These are phyloP conservation scores for Yponomeuta sedellus DNA, from an alignment of 2,888 invertebrate genomes.

Conservation along the genomic window DNA sequence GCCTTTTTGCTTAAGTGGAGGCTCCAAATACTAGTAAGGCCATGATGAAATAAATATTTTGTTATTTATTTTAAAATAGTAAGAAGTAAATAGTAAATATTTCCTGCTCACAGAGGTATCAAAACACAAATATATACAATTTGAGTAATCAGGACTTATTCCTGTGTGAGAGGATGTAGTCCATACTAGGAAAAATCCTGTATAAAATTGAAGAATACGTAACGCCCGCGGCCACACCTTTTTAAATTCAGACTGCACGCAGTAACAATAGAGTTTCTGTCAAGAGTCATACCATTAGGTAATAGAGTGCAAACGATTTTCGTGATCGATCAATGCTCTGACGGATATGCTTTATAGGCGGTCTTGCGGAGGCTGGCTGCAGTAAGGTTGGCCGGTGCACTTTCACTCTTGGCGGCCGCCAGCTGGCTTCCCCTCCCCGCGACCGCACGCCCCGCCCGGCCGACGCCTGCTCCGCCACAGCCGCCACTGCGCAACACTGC, in stretches of 20 bases:
- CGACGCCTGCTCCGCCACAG: conserved; percentile 27
- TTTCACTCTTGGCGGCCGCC: conserved; percentile 73
- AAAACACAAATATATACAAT: too few species aligned
- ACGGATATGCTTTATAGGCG: conserved; percentile 1
- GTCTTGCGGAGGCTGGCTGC: conserved; percentile 6
- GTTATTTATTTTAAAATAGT: too few species aligned
- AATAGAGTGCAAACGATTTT: neutral
- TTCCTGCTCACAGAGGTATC: too few species aligned
- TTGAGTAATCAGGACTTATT: too few species aligned
- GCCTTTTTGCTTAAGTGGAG: too few species aligned
- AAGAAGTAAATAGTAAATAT: too few species aligned
- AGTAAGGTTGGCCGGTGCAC: conserved; percentile 39
- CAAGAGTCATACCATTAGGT: neutral
- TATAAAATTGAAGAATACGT: neutral
- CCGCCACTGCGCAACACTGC: conserved; percentile 56
- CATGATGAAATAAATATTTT: too few species aligned
- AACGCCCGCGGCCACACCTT: neutral
- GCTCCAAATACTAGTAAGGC: too few species aligned
- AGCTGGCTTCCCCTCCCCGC: conserved; percentile 48
- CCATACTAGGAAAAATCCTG: too few species aligned
- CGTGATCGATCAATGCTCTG: neutral
- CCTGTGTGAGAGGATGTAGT: too few species aligned
- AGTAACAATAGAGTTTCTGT: neutral
- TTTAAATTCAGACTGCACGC: neutral
- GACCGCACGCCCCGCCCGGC: conserved; percentile 30